phyloP scores from a whole-genome alignment of 2,888 invertebrate species.

The Dryobota labecula region DNA sequence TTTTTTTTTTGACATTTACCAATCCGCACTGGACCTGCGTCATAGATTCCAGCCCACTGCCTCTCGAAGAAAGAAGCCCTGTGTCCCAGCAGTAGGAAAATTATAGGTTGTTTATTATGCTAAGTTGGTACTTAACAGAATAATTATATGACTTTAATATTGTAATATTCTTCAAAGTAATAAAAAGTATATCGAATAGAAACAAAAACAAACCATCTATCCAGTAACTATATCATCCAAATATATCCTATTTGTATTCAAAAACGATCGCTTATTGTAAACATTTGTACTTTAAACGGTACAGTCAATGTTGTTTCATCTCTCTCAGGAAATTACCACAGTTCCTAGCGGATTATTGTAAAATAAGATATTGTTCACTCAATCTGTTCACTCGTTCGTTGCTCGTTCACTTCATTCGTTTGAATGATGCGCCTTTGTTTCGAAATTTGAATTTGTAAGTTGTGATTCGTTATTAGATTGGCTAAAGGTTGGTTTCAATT shows the following conservation, averaged over 20 bases:
- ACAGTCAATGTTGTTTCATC: slow-evolving; percentile 82
- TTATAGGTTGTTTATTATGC: no score
- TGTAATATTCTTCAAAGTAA: background rate
- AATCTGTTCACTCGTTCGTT: slow-evolving; percentile 84
- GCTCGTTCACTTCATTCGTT: slow-evolving; percentile 79
- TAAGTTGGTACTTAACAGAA: no score
- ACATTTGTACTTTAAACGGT: slow-evolving; percentile 80
- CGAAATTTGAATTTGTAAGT: slow-evolving; percentile 74
- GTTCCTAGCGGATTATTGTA: slow-evolving; percentile 88
- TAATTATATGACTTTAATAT: background rate
- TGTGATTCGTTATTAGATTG: slow-evolving; percentile 68
- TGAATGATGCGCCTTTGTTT: slow-evolving; percentile 85
- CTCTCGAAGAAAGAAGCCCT: no score
- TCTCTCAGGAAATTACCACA: slow-evolving; percentile 89
- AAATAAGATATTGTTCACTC: slow-evolving; percentile 90
- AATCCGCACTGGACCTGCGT: no score
- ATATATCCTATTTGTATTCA: slow-evolving; percentile 72
- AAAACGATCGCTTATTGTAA: slow-evolving; percentile 78
- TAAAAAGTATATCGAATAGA: slow-evolving; percentile 27
- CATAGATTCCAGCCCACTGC: no score
- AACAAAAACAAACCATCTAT: slow-evolving; percentile 47
- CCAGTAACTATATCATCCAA: slow-evolving; percentile 51
- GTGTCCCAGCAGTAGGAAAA: no score
- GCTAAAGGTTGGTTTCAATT: slow-evolving; percentile 62
- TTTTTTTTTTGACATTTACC: no score